These are phyloP conservation scores for Astropecten irregularis DNA, from an alignment of 53 echinoderm and acorn worm genomes.

Conservation along the genomic window DNA sequence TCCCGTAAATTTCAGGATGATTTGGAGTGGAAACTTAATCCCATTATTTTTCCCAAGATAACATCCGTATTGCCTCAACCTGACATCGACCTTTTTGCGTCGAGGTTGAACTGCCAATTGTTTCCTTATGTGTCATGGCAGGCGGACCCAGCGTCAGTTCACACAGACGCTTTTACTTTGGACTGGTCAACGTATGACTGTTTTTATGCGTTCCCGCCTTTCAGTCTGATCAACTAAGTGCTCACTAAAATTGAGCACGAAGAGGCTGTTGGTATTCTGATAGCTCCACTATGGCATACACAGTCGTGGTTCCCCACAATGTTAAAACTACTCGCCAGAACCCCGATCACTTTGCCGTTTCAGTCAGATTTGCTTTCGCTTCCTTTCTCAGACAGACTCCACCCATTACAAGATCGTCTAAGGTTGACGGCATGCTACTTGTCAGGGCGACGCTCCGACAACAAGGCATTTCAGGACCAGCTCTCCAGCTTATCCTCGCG, in stretches of 20 bases:
- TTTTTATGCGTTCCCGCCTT: constrained; percentile 2
- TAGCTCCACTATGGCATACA: background rate
- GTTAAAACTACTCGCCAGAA: background rate
- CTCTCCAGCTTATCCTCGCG: background rate
- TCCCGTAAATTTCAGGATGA: constrained; percentile 57
- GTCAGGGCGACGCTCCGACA: background rate
- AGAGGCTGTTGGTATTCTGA: background rate
- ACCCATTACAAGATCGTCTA: no score
- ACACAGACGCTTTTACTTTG: background rate
- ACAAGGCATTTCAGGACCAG: background rate
- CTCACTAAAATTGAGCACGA: constrained; percentile 9
- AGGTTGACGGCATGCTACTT: background rate
- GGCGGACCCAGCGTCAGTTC: background rate
- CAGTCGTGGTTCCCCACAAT: background rate
- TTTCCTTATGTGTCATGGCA: background rate
- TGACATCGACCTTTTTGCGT: background rate
- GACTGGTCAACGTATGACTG: constrained; percentile 4
- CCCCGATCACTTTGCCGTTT: background rate
- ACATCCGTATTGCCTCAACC: background rate
- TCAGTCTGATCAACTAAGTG: background rate
- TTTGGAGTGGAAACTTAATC: constrained; percentile 55
- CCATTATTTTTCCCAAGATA: background rate
- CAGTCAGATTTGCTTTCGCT: background rate
- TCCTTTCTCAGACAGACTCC: background rate
- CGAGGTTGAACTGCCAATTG: constrained; percentile 3